Evolutionary conservation across 2,888 invertebrate species (phyloP).

Genomic region (Rhagium mordax): DNA sequence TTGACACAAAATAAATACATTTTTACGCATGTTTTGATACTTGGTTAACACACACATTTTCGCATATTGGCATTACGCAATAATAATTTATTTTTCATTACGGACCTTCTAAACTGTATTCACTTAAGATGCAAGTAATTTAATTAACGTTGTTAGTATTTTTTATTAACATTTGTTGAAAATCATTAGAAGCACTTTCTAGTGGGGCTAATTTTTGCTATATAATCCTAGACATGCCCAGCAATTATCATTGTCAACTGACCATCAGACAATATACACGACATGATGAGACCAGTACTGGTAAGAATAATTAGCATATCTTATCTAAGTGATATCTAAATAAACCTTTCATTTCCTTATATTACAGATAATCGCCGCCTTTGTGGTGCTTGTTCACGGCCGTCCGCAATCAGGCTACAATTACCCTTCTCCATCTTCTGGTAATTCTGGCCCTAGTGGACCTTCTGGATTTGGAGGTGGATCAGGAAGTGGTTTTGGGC

Average conservation of each 20-base stretch:
- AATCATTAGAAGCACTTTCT: conserved; percentile 25
- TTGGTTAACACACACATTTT: no score
- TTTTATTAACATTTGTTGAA: conserved; percentile 28
- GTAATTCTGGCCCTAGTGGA: background rate
- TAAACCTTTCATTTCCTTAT: background rate
- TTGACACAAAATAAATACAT: background rate
- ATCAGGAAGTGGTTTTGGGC: background rate
- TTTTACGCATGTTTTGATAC: no score
- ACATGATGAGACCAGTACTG: conserved; percentile 20
- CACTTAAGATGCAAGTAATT: conserved; percentile 19
- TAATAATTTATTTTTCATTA: background rate
- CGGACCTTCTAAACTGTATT: conserved; percentile 5
- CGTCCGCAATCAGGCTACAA: conserved; percentile 20
- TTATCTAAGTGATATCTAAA: background rate
- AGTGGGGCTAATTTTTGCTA: conserved; percentile 25
- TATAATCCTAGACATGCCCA: conserved; percentile 9
- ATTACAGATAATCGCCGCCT: conserved; percentile 21
- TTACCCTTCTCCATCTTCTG: conserved; percentile 9
- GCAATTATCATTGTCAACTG: conserved; percentile 13
- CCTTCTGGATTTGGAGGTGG: conserved; percentile 17
- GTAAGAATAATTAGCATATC: conserved; percentile 16
- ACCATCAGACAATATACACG: conserved; percentile 27
- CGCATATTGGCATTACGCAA: background rate
- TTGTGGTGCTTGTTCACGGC: conserved; percentile 11
- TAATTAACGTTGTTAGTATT: conserved; percentile 24